These are phyloP conservation scores for Bradypodion ventrale DNA, from an alignment of 2,797 vertebrate species.

Conservation along the genomic window DNA sequence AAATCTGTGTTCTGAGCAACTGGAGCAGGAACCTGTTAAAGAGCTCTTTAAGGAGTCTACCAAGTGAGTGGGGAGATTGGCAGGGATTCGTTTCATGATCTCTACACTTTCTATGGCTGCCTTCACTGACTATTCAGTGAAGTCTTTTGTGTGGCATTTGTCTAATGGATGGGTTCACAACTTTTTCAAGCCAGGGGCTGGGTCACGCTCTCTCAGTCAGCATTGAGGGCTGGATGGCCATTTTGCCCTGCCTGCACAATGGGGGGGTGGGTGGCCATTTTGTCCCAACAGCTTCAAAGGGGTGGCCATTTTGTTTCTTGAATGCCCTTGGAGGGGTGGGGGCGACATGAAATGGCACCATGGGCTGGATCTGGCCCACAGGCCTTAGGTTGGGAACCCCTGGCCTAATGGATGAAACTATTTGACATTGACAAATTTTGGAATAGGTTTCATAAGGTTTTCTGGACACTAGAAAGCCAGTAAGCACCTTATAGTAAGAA, in stretches of 20 bases:
- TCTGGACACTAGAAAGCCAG: background rate
- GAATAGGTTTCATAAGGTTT: background rate
- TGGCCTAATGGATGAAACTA: no score
- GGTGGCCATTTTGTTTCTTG: no score
- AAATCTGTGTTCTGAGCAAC: constrained; percentile 81
- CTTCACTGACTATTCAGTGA: background rate
- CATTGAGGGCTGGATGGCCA: no score
- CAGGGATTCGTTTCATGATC: background rate
- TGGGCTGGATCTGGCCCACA: no score
- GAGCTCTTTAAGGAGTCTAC: constrained; percentile 96
- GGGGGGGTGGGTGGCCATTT: no score
- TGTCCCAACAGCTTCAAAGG: no score
- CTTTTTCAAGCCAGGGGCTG: no score
- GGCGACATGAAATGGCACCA: no score
- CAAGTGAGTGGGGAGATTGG: constrained; percentile 80
- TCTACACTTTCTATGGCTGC: background rate
- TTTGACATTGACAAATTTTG: background rate
- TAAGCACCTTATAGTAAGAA: background rate
- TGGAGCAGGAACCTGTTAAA: constrained; percentile 91
- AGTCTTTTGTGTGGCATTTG: background rate
- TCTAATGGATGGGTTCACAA: background rate
- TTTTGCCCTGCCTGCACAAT: no score
- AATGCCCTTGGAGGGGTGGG: no score
- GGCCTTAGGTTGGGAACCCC: no score
- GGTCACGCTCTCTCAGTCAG: no score